Evolutionary conservation across 2,113 vertebrate species (phyloP), one percentile per base, ranked within the genome.

Genomic region (Periophthalmodon schlosseri): DNA sequence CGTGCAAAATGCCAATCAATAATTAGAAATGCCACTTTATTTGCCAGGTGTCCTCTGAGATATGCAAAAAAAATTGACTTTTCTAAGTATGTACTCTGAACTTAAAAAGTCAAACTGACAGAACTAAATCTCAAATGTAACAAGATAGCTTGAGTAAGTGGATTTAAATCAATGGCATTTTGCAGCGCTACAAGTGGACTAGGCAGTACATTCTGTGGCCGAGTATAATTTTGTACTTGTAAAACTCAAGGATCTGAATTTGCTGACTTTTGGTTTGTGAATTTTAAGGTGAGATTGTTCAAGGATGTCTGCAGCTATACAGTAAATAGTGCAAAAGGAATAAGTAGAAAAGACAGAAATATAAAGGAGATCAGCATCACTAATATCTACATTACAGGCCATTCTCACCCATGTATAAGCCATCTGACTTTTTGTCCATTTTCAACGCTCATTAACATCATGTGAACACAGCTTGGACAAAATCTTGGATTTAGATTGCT

Each of bases 231-330:
- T 70, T 72, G 46, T 46, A 75, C 76, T 83, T 72, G 69, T 68
- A 76, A 72, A 81, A 72, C 68, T 81, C 72, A 78, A 57, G 61
- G 66, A 76, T 83, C 71, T 79, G 70, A 64, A 68, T 86, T 64
- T 47, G 60, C 68, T 76, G 56, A 56, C 72, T 74, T 67, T n/a
- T 49, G 21, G 54, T 69, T 39, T 57, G 46, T 39, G 28, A 33
- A 61, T 69, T 77, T 69, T 47, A 79, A 72, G 64, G 68, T 75
- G 58, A 68, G 44, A 75, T 24, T 56, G 50, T 63, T 49, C 54
- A 33, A 39, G 60, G 52, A n/a, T 77, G 57, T 73, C 72, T 64
- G 64, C 72, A 68, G 20, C 61, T 68, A 9, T 23, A 49, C 78
- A 69, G 80, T 61, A 56, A 52, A 16, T 2, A 50, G 20, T 82